Evolutionary conservation across 2,888 invertebrate species (phyloP).

Genomic region (Cephus rjabovi): DNA sequence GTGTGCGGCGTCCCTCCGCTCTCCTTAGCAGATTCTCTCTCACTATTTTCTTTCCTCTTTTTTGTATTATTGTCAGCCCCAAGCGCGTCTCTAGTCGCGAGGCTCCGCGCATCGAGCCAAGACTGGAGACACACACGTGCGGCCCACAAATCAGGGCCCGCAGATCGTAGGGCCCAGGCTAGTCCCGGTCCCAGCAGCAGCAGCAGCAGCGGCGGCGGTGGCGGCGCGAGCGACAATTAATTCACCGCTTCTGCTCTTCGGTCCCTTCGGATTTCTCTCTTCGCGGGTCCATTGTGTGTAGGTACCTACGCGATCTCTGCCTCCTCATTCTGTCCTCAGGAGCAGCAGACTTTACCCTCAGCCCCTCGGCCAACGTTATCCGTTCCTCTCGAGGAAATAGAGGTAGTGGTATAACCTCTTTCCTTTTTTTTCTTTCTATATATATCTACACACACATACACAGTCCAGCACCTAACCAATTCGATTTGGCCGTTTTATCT

Average conservation of each 20-base stretch:
- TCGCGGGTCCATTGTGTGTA: slow-evolving; percentile 11
- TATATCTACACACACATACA: no score
- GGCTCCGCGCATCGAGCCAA: slow-evolving; percentile 10
- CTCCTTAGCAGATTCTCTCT: slow-evolving; percentile 11
- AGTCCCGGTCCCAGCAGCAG: no score
- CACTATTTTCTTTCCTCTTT: slow-evolving; percentile 10
- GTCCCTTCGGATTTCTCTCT: slow-evolving; percentile 9
- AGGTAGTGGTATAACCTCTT: no score
- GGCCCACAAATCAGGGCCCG: slow-evolving; percentile 55
- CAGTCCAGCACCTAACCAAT: no score
- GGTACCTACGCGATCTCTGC: no score
- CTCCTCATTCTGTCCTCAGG: no score
- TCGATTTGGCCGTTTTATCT: slow-evolving; percentile 1
- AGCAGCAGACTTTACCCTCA: no score
- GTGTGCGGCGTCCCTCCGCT: slow-evolving; percentile 16
- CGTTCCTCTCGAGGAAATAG: no score
- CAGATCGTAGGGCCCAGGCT: slow-evolving; percentile 30
- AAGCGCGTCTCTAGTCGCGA: slow-evolving; percentile 26
- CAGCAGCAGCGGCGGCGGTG: slow-evolving; percentile 41
- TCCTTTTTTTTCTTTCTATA: no score
- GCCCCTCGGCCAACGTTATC: no score
- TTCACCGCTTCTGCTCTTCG: slow-evolving; percentile 56
- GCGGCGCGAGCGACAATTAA: slow-evolving; percentile 61
- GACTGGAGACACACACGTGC: slow-evolving; percentile 49
- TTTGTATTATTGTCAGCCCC: slow-evolving; percentile 47